Evolutionary conservation across 2,888 invertebrate genomes (phyloP), one percentile per base, ranked within the genome.

Genomic region (Aphrophora alni): DNA sequence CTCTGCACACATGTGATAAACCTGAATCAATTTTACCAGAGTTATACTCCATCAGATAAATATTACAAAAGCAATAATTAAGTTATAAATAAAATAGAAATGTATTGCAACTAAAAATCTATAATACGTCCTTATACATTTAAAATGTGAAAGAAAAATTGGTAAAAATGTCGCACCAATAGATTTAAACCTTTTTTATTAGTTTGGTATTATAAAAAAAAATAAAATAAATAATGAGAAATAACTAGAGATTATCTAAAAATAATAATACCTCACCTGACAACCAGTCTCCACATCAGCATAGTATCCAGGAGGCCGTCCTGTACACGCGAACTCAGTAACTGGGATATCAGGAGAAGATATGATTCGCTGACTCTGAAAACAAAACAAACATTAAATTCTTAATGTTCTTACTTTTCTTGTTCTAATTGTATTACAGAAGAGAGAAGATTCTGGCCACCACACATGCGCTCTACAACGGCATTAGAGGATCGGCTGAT

Each of bases 1-100:
- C 0, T 92, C 93, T 86, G 94, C 94, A 87, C 95, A 95, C 94
- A 95, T 94, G 89, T 95, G 94, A 88, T 95, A 95, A 83, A 94
- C 91, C 94, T 94, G 88, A 38, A 87, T 7, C 33, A 33, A 33
- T 10, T n/a, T n/a, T n/a, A n/a, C n/a, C n/a, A 82, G 73, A 27
- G 44, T n/a, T 28, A 3, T 10, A 74, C 27, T 38, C 14, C 17
- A 73, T 14, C 2, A 21, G n/a, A n/a, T n/a, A n/a, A n/a, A n/a
- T n/a, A n/a, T 12, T 10, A 14, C 12, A 70, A 44, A 44, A 44
- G 51, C 10, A 10, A 44, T 10, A 14, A 14, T 44, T 44, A 44
- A 14, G 14, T 44, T 44, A 44, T n/a, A 14, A 44, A 14, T 44
- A 44, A 14, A 44, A 44, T 14, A 14, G 14, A 44, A 44, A 14